Base-by-base conservation (phyloP, 2,797 vertebrate species). In the Spondyliosoma cantharus region DNA sequence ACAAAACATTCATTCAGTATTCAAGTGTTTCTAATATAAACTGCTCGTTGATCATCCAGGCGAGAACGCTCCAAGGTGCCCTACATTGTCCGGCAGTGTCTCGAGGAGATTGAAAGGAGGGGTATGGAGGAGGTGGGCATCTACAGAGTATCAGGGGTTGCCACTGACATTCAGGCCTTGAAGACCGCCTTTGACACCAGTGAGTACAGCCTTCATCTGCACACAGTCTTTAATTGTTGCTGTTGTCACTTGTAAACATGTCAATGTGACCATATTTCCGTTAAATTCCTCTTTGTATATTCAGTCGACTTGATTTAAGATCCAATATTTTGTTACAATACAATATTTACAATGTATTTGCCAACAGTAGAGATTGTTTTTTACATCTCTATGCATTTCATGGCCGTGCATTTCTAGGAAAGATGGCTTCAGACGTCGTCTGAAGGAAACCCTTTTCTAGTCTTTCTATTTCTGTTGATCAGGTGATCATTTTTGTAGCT, bases 41-140 rank as follows among this genome's bases (percentile, higher is more conserved):
- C 1, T 20, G 43, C 58, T 61, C 16, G 7, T 27, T 42, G 4
- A 71, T 70, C 15, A 17, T 64, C 19, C 81, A 99, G 98, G 87
- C 96, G 98, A 22, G 98, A 99, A 88, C 95, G 97, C 32, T 99
- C 98, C 5, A 99, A 99, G 94, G 97, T 99, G 82, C 98, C 98
- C 64, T 99, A 99, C 94, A 97, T 99, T 0, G 97, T 99, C 67
- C 96, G 97, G 66, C 98, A 99, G 94, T 99, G 98, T 1, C 95
- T 99, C 71, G 98, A 99, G 90, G 98, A 99, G 93, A 97, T 99
- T 0, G 98, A 99, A 87, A 95, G 97, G 71, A 95, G 98, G n/a
- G 98, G 98, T 7, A 97, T 99, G 97, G 98, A 99, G 93, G 98
- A 99, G 78, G 96, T 99, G 91, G 98, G 98, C 85, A 99, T 99